phyloP scores from a whole-genome alignment of 2,113 vertebrate species.

The Picathartes gymnocephalus region DNA sequence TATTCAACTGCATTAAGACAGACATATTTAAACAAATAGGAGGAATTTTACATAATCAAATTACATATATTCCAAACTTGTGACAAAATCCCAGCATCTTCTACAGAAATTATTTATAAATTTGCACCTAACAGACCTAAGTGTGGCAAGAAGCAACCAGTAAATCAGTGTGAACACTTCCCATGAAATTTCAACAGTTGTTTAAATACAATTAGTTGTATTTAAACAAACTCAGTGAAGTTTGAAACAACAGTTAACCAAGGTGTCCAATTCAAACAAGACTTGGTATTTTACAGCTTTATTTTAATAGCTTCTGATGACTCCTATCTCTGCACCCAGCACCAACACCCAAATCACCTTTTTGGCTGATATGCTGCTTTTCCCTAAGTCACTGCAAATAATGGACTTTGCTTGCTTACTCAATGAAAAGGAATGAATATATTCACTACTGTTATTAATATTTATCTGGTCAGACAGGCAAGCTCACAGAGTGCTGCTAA shows the following conservation, averaged over 20 bases:
- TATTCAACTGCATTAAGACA: neutral
- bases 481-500: neutral
- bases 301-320: neutral
- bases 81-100: neutral
- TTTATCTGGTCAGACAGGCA: neutral
- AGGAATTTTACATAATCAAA: neutral
- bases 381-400: neutral
- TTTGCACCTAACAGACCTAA: neutral
- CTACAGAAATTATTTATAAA: neutral
- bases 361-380: neutral
- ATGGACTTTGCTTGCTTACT: neutral
- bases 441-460: neutral
- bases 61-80: neutral
- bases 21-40: neutral
- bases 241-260: constrained; percentile 8
- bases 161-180: neutral
- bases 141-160: neutral
- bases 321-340: neutral
- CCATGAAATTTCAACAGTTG: neutral
- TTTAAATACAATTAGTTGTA: neutral
- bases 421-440: neutral
- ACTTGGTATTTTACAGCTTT: neutral
- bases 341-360: neutral
- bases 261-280: constrained; percentile 9
- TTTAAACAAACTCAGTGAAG: neutral